Percentiles rank a stretch among this genome's conserved stretches.
Evolutionary conservation across 2,888 invertebrate species (phyloP).

Genomic region (Chirona hameri): DNA sequence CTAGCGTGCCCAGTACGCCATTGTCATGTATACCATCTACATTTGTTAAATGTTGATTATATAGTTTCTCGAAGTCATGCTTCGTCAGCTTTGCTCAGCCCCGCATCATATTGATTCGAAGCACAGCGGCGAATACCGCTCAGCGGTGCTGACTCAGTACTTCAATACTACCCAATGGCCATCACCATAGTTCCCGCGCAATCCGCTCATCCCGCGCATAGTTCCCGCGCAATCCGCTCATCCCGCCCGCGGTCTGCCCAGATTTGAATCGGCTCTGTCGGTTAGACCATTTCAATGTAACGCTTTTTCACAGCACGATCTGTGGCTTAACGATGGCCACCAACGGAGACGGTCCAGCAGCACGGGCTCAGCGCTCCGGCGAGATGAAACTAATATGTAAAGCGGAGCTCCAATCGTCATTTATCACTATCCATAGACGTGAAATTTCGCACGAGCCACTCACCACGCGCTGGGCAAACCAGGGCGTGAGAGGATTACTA

Average conservation of each 20-base stretch:
- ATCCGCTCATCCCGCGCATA: not conserved
- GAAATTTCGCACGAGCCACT: not conserved
- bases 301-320: constrained; percentile 12
- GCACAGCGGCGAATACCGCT: too few relatives aligned
- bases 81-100: too few relatives aligned
- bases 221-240: not conserved
- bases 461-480: not conserved
- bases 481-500: not conserved
- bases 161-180: too few relatives aligned
- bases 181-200: not conserved
- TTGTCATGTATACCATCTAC: too few relatives aligned
- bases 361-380: not conserved
- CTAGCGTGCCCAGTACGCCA: too few relatives aligned
- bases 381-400: not conserved
- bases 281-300: constrained; percentile 9
- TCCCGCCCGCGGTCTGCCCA: not conserved
- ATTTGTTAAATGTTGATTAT: too few relatives aligned
- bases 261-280: constrained; percentile 5
- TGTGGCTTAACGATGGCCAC: not conserved
- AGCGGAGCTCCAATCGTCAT: not conserved
- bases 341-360: not conserved
- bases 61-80: too few relatives aligned
- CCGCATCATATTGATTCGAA: too few relatives aligned
- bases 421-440: not conserved
- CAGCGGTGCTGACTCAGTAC: too few relatives aligned